A percentile compares a stretch with the other conserved stretches of the same genome.
phyloP scores from a whole-genome alignment of 2,113 vertebrate species.

The Passer domesticus region DNA sequence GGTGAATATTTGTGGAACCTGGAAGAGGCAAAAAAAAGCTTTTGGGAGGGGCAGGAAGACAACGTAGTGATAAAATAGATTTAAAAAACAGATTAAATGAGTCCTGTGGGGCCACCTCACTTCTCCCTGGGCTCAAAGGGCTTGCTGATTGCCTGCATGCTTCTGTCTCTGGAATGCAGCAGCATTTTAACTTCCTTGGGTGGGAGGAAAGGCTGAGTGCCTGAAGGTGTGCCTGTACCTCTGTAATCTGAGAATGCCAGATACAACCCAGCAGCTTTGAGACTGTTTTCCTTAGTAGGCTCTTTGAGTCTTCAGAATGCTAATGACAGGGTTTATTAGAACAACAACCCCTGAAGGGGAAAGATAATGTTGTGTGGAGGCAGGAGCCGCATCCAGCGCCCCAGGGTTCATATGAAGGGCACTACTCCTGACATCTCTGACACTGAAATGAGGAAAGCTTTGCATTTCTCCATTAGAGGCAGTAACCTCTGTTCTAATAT shows the following conservation, averaged over 20 bases:
- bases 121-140: neutral
- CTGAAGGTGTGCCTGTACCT: conserved; percentile 5
- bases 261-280: neutral
- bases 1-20: neutral
- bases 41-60: neutral
- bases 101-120: neutral
- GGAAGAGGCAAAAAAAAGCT: neutral
- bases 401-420: conserved; percentile 7
- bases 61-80: neutral
- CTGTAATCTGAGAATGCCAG: conserved; percentile 19
- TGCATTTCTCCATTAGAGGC: neutral
- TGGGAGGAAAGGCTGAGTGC: neutral
- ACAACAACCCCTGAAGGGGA: neutral
- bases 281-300: conserved; percentile 11
- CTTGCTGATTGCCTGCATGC: neutral
- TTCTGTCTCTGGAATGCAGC: neutral
- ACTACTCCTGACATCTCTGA: neutral
- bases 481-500: neutral
- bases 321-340: conserved; percentile 29
- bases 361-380: neutral
- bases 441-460: neutral
- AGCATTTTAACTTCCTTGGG: neutral
- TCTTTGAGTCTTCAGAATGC: conserved; percentile 3
- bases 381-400: neutral
- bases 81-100: neutral